These are phyloP conservation scores for Myotis davidii DNA, from an alignment of 2,113 vertebrate genomes.

Conservation along the genomic window DNA sequence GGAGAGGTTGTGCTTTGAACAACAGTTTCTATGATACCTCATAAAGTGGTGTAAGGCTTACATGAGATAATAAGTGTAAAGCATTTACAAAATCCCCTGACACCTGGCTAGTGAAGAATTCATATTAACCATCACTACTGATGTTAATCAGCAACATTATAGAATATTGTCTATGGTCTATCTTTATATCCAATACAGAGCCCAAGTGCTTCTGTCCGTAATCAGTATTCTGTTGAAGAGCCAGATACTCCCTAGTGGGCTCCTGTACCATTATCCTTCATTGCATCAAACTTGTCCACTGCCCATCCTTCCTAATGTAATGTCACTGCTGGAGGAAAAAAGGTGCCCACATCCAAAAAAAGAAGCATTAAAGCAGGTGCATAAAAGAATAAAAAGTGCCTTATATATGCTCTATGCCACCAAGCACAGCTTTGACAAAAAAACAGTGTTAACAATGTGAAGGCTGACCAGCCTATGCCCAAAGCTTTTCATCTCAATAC, in stretches of 20 bases:
- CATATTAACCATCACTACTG: neutral
- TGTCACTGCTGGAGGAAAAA: neutral
- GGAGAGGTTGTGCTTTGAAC: neutral
- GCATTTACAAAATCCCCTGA: neutral
- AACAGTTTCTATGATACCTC: neutral
- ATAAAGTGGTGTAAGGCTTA: neutral
- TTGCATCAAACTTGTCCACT: neutral
- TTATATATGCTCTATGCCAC: neutral
- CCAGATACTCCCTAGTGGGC: neutral
- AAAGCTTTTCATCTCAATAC: neutral
- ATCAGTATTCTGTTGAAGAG: neutral
- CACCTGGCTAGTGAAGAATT: neutral
- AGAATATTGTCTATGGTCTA: neutral
- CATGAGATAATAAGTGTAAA: neutral
- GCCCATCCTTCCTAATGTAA: neutral
- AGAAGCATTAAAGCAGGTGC: neutral
- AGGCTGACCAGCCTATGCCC: neutral
- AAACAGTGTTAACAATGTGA: neutral
- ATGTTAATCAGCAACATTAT: neutral
- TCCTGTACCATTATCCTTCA: neutral
- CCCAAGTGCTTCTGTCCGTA: neutral
- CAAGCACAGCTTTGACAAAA: neutral
- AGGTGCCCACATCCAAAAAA: neutral
- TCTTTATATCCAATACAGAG: neutral
- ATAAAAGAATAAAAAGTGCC: neutral